These are phyloP conservation scores for Potamarius usumacintae DNA, from an alignment of 2,113 vertebrate genomes.

Conservation along the genomic window DNA sequence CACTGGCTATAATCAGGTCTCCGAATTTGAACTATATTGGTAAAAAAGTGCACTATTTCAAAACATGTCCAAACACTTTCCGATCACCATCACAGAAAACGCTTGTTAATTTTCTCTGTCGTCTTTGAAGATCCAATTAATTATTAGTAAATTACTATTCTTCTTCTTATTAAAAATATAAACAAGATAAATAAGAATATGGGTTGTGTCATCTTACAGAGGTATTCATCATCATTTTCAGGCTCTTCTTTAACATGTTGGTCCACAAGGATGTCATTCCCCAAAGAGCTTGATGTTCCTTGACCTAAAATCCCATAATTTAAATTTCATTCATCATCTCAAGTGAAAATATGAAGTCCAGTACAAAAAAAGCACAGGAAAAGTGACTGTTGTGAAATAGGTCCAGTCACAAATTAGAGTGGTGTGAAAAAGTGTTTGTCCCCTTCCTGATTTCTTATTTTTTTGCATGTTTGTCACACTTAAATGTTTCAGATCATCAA, in stretches of 20 bases:
- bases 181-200: not conserved
- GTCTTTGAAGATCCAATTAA: not conserved
- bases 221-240: conserved; percentile 1
- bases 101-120: not conserved
- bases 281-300: not conserved
- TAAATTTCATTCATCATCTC: not conserved
- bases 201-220: not conserved
- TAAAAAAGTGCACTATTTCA: no score
- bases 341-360: not conserved
- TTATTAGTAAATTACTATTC: not conserved
- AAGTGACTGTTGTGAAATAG: not conserved
- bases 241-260: not conserved
- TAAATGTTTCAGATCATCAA: no score
- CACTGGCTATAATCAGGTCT: not conserved
- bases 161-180: not conserved
- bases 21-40: not conserved
- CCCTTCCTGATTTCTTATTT: no score
- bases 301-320: not conserved
- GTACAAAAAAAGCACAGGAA: not conserved
- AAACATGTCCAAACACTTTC: no score
- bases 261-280: not conserved
- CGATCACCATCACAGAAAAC: not conserved
- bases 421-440: no score
- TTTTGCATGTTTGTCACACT: no score
- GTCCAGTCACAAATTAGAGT: not conserved